phyloP scores from a whole-genome alignment of 2,113 vertebrate genomes.

The Corydoras sp. region DNA sequence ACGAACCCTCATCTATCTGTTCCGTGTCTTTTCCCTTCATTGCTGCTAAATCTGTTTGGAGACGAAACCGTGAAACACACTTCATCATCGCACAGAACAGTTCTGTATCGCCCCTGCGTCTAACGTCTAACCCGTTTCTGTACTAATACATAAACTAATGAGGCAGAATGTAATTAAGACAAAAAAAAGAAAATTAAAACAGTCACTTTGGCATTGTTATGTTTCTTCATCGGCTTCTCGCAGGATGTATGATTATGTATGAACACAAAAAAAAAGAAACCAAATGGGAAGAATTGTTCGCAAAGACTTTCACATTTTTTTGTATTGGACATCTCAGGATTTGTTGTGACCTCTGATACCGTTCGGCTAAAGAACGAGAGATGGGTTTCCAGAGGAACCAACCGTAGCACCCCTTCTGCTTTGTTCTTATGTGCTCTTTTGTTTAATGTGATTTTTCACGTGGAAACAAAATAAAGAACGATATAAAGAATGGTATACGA shows the following conservation, averaged over 20 bases:
- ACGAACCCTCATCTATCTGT: background rate
- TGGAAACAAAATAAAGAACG: background rate
- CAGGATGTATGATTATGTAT: too few species aligned
- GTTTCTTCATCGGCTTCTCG: too few species aligned
- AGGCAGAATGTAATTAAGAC: too few species aligned
- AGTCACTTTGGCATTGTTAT: too few species aligned
- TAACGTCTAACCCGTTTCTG: background rate
- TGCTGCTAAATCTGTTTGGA: slow-evolving; percentile 19
- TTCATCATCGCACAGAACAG: slow-evolving; percentile 23
- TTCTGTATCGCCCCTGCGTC: slow-evolving; percentile 13
- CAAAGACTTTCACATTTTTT: background rate
- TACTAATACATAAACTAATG: too few species aligned
- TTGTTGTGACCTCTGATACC: slow-evolving; percentile 8
- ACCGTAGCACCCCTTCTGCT: slow-evolving; percentile 5
- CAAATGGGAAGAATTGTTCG: background rate
- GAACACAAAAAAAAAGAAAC: background rate
- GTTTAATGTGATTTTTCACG: slow-evolving; percentile 22
- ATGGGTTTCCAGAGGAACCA: slow-evolving; percentile 10
- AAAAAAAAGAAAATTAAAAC: too few species aligned
- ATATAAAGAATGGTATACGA: background rate
- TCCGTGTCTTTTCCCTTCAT: background rate
- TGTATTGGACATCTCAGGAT: slow-evolving; percentile 25
- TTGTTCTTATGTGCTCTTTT: slow-evolving; percentile 29
- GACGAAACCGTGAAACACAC: slow-evolving; percentile 1
- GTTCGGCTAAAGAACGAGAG: slow-evolving; percentile 7